Evolutionary conservation across 2,888 invertebrate species (phyloP), one percentile per base, ranked within the genome.

Genomic region (Encarsia formosa): DNA sequence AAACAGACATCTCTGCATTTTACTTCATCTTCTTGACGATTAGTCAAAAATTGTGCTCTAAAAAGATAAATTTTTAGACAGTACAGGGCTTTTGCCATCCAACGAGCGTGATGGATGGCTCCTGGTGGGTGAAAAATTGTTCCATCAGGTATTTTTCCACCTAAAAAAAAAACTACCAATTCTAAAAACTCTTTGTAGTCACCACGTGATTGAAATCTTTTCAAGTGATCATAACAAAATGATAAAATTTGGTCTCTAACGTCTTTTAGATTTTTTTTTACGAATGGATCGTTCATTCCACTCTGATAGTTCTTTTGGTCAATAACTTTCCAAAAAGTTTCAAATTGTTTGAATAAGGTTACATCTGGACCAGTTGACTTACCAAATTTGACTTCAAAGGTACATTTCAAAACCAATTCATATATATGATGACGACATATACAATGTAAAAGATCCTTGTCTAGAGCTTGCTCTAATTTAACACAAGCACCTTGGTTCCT

Each of bases 361-460:
- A 59, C 52, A 20, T 49, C 49, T 16, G 55, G 54, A 23, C 59
- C 59, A 11, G 44, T 47, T 20, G 50, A 18, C n/a, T 37, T 26
- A 2, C 42, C 49, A 20, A 52, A 39, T 40, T 52, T 42, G 4
- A 16, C 23, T 22, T 43, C 32, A 32, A 46, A 53, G 9, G 41
- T 45, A n/a, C 32, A 13, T 11, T 31, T 32, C 5, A 54, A 41
- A 6, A 49, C 32, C 15, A 62, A 31, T 45, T 62, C 61, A 24
- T 18, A 46, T 2, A 65, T 58, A 35, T 64, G 64, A 51, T 64
- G 65, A 22, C 63, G 52, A 32, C 66, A 67, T 20, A 60, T 51
- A 22, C 62, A 58, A 39, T 41, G 50, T 38, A 62, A 42, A 34
- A 63, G 35, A n/a, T 61, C 57, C 49, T 39, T 60, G 26, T 52